Percentiles rank a stretch among this genome's conserved stretches.
Evolutionary conservation across 2,113 vertebrate genomes (phyloP).

Genomic region (Eupsittula cactorum): DNA sequence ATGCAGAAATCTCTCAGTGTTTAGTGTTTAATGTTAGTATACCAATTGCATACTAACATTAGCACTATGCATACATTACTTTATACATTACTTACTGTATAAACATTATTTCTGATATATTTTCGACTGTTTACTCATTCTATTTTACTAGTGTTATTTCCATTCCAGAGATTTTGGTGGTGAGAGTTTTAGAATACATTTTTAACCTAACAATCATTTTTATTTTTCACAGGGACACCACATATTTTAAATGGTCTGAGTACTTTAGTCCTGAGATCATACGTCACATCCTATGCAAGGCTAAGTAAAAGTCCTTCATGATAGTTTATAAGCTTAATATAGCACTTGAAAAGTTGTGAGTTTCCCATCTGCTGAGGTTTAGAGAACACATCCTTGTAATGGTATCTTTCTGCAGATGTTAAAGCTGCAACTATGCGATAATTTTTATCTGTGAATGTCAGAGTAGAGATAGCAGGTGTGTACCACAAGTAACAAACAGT

Average conservation of each 20-base stretch:
- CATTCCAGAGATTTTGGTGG: background rate
- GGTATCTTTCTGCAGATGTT: background rate
- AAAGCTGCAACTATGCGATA: background rate
- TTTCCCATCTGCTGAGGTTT: background rate
- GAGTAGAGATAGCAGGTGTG: background rate
- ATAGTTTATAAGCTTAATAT: background rate
- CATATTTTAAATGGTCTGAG: background rate
- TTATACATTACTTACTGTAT: background rate
- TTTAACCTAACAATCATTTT: background rate
- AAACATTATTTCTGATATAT: background rate
- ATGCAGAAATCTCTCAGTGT: background rate
- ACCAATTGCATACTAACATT: background rate
- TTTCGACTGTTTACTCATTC: background rate
- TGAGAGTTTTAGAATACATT: background rate
- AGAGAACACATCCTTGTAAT: background rate
- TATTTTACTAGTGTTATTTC: background rate
- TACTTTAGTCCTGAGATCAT: background rate
- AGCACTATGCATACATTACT: background rate
- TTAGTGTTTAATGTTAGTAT: background rate
- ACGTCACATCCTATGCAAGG: background rate
- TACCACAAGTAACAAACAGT: background rate
- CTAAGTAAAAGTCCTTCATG: background rate
- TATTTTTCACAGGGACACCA: background rate
- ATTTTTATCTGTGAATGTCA: background rate
- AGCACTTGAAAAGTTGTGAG: background rate